Percentiles rank a stretch among this genome's conserved stretches.
Conservation (phyloP, 1,140 invertebrate species). For the Batillaria attramentaria region DNA sequence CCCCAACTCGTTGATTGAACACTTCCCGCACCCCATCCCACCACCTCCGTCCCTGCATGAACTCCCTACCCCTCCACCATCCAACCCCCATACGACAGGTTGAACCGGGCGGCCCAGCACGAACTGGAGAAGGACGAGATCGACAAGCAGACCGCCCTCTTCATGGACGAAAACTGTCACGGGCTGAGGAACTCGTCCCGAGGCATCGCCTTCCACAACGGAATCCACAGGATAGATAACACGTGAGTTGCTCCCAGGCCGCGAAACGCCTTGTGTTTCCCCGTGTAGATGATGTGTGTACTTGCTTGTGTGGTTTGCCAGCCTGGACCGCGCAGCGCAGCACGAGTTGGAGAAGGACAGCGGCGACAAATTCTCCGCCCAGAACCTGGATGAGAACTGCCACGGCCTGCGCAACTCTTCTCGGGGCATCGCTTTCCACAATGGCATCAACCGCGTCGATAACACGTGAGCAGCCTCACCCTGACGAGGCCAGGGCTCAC, state of each 20-base stretch:
- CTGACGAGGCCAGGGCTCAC: no score
- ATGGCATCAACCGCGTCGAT: slow-evolving; percentile 92
- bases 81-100: slow-evolving; percentile 41
- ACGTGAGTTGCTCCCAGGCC: slow-evolving; percentile 74
- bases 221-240: slow-evolving; percentile 90
- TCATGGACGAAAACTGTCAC: slow-evolving; percentile 85
- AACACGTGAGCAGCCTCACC: slow-evolving; percentile 86
- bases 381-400: slow-evolving; percentile 88
- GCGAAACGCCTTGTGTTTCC: not conserved
- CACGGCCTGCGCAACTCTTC: slow-evolving; percentile 87
- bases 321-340: slow-evolving; percentile 74
- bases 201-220: slow-evolving; percentile 89
- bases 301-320: slow-evolving; percentile 40
- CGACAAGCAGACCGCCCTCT: slow-evolving; percentile 89
- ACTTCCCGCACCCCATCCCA: not conserved
- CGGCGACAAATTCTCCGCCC: slow-evolving; percentile 88
- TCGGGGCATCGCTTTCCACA: slow-evolving; percentile 89
- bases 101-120: slow-evolving; percentile 77
- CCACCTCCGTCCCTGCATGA: not conserved
- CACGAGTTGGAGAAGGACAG: slow-evolving; percentile 92
- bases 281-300: not conserved
- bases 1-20: not conserved
- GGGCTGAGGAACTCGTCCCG: slow-evolving; percentile 87
- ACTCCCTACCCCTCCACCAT: not conserved
- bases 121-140: slow-evolving; percentile 89